Evolutionary conservation across 2,797 vertebrate species (phyloP).

Genomic region (Gymnoscopelus braueri): DNA sequence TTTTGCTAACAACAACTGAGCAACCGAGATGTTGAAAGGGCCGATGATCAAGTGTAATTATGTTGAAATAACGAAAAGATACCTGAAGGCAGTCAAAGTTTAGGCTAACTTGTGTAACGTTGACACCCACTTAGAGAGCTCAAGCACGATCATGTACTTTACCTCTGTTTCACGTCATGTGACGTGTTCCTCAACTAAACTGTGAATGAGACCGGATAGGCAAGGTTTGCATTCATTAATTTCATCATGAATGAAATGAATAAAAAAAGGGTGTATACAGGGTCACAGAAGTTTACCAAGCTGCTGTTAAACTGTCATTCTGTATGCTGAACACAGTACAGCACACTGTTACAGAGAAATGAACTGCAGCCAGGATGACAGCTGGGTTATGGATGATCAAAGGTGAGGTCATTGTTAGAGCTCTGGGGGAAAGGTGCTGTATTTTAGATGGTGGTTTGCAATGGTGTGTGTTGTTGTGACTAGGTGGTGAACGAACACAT

Average conservation of each 20-base stretch:
- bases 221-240: neutral
- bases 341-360: constrained; percentile 11
- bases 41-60: constrained; percentile 7
- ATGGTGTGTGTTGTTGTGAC: constrained; percentile 27
- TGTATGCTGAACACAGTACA: neutral
- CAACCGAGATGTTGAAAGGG: neutral
- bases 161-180: constrained; percentile 39
- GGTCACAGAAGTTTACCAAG: neutral
- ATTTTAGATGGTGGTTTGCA: constrained; percentile 35
- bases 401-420: constrained; percentile 3
- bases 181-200: constrained; percentile 3
- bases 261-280: neutral
- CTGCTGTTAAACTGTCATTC: neutral
- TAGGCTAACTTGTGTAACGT: constrained; percentile 28
- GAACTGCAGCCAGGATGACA: neutral
- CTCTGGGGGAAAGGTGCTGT: constrained; percentile 3
- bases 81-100: constrained; percentile 30
- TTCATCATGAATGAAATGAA: neutral
- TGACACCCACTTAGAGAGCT: constrained; percentile 48
- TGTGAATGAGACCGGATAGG: neutral
- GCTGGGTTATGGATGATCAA: constrained; percentile 10
- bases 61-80: constrained; percentile 26
- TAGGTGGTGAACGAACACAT: neutral
- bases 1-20: neutral
- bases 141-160: constrained; percentile 26